A percentile compares a stretch with the other conserved stretches of the same genome.
phyloP scores from a whole-genome alignment of 2,888 invertebrate species.

The Dascillus cervinus region DNA sequence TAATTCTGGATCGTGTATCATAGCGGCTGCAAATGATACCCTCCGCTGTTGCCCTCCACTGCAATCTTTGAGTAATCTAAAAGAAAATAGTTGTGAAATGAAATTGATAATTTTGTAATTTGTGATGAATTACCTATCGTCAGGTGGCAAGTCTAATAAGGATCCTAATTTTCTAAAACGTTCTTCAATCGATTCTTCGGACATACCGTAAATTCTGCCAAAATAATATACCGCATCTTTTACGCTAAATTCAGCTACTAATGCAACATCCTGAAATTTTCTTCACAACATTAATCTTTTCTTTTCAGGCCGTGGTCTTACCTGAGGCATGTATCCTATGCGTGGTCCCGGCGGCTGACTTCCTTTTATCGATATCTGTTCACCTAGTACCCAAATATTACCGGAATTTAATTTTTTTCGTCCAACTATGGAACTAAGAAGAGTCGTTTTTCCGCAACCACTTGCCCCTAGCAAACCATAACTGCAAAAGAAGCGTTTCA shows the following conservation, averaged over 20 bases:
- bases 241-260: slow-evolving; percentile 73
- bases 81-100: slow-evolving; percentile 1
- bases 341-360: slow-evolving; percentile 88
- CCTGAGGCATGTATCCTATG: slow-evolving; percentile 97
- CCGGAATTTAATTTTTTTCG: slow-evolving; percentile 78
- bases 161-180: slow-evolving; percentile 61
- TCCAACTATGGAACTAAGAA: slow-evolving; percentile 88
- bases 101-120: background rate
- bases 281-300: background rate
- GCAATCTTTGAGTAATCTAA: slow-evolving; percentile 54
- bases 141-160: slow-evolving; percentile 69
- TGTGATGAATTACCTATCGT: slow-evolving; percentile 39
- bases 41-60: slow-evolving; percentile 89
- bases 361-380: slow-evolving; percentile 81
- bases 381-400: slow-evolving; percentile 83
- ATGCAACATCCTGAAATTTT: slow-evolving; percentile 45
- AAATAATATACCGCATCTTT: slow-evolving; percentile 81
- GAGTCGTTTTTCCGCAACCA: slow-evolving; percentile 94
- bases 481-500: slow-evolving; percentile 53
- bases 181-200: slow-evolving; percentile 52
- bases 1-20: slow-evolving; percentile 82
- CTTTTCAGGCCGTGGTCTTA: too few relatives aligned
- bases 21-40: slow-evolving; percentile 80
- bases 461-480: slow-evolving; percentile 92
- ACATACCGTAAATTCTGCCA: slow-evolving; percentile 76